Base-by-base conservation (phyloP, 2,888 invertebrate genomes). In the Drosophila pegasa region DNA sequence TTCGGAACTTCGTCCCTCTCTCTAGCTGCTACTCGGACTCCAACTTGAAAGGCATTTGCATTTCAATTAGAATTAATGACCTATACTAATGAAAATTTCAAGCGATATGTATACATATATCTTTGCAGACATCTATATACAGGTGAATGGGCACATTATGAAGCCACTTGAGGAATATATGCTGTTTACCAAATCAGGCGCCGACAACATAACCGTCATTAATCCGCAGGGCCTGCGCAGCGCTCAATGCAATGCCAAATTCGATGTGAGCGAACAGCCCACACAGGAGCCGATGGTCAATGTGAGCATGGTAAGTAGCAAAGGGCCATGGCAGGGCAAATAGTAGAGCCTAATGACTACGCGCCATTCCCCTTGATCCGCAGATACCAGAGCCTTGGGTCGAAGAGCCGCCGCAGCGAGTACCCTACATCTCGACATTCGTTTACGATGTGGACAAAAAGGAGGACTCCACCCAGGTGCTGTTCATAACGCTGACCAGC, bases 111-210 rank as follows among this genome's bases (percentile, higher is more conserved):
- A 25, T 29, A 18, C 25, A 16, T 37, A 16, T 37, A 25, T 25
- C 35, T 48, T 60, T 59, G 61, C 71, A 97, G 97, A 98, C 91
- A 96, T 98, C 48, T 95, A 96, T 75, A 95, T 98, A 67, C 95
- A 96, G 92, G 95, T 98, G 66, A 97, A 97, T 90, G 95, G 95
- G 66, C 94, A 95, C 76, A 93, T 93, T 61, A 97, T 98, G 96
- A 97, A 97, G 87, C 97, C 98, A 0, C 92, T 98, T 50, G 97
- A 97, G 91, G 97, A 97, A 88, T 97, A 97, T 91, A 97, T 97
- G 97, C 92, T 97, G n/a, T 97, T 97, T 91, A 97, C 96, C 4
- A 96, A 96, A 82, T 95, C 95, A 14, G 96, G 96, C 58, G 95
- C 96, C 22, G 96, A 97, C 90, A 96, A 96, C 77, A 96, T 97